Percentiles rank a stretch among this genome's conserved stretches.
These are phyloP conservation scores for Chromobotia macracanthus DNA, from an alignment of 2,797 vertebrate species.

Conservation along the genomic window DNA sequence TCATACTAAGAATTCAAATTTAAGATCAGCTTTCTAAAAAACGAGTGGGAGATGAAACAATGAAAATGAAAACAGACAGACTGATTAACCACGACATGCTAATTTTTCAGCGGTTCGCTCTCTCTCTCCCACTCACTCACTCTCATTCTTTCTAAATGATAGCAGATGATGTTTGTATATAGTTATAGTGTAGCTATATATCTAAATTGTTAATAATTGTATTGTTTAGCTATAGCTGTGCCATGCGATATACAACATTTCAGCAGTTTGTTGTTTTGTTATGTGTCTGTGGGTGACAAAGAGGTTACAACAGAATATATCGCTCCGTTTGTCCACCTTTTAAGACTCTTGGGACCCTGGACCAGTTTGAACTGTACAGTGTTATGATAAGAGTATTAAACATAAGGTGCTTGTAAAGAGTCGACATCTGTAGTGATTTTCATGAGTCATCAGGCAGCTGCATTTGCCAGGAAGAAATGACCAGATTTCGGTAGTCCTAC, in stretches of 20 bases:
- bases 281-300: conserved; percentile 7
- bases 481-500: conserved; percentile 9
- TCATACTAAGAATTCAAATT: background rate
- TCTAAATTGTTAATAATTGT: background rate
- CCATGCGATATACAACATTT: conserved; percentile 44
- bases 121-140: conserved; percentile 38
- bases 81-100: conserved; percentile 40
- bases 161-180: conserved; percentile 50
- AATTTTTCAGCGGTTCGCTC: conserved; percentile 55
- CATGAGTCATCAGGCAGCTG: conserved; percentile 42
- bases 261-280: conserved; percentile 47
- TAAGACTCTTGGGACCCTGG: background rate
- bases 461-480: conserved; percentile 25
- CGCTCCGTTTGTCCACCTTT: conserved; percentile 10
- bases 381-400: conserved; percentile 46
- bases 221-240: conserved; percentile 47
- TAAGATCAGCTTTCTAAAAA: background rate
- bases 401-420: conserved; percentile 38
- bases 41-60: conserved; percentile 31
- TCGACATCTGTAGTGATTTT: conserved; percentile 4
- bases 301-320: conserved; percentile 5
- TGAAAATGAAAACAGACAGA: conserved; percentile 14
- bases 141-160: conserved; percentile 20
- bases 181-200: no score
- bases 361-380: conserved; percentile 24